Conservation (phyloP, 2,113 vertebrate genomes). For the Gavialis gangeticus region DNA sequence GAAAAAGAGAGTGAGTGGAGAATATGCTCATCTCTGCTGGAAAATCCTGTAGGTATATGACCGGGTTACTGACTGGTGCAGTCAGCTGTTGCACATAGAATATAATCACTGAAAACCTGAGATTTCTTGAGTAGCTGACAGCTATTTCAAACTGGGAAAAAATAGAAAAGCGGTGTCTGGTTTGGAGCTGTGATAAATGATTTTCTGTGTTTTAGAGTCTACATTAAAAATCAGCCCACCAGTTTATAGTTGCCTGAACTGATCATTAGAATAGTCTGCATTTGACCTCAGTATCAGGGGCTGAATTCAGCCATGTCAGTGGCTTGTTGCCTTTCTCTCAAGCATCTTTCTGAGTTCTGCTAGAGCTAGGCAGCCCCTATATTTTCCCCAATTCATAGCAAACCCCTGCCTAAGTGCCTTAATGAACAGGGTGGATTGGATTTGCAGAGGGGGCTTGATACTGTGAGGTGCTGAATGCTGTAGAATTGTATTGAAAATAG, state of each 20-base stretch:
- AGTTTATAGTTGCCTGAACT: not conserved
- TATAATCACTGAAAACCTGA: not conserved
- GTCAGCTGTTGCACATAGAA: not conserved
- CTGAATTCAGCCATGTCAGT: not conserved
- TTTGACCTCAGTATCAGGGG: not conserved
- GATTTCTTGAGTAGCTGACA: not conserved
- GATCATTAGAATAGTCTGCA: not conserved
- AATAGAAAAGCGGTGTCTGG: not conserved
- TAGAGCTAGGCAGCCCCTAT: not conserved
- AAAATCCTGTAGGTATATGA: not conserved
- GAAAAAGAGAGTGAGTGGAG: not conserved
- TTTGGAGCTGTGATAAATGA: not conserved
- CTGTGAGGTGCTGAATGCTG: not conserved
- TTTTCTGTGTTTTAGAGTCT: not conserved
- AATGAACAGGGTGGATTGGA: not conserved
- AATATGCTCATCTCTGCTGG: not conserved
- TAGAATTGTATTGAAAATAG: too few relatives aligned
- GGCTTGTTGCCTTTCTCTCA: not conserved
- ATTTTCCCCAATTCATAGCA: not conserved
- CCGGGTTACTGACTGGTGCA: not conserved
- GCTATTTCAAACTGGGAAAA: not conserved
- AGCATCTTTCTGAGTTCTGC: not conserved
- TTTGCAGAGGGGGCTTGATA: not conserved
- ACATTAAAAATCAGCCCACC: not conserved
- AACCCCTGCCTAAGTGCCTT: accelerated